Conservation (phyloP, 2,113 vertebrate species). For the Equus quagga region DNA sequence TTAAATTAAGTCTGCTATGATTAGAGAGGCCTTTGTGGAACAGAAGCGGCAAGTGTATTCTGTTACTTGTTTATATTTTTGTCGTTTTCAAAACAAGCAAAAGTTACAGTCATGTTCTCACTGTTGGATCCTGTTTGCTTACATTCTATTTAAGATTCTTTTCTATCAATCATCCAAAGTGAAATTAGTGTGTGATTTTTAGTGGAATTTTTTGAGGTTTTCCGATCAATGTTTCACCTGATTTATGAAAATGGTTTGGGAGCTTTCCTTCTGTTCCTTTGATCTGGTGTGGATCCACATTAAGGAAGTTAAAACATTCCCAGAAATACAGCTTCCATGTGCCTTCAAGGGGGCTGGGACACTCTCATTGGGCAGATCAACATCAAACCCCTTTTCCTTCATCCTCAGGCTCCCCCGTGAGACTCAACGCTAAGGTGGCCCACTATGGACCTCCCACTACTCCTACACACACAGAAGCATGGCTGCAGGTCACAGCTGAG, state of each 20-base stretch:
- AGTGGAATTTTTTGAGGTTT: conserved; percentile 26
- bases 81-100: neutral
- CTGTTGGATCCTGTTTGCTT: neutral
- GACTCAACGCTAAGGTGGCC: neutral
- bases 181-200: conserved; percentile 19
- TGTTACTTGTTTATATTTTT: neutral
- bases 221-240: conserved; percentile 21
- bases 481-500: neutral
- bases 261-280: neutral
- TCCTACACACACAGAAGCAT: accelerated
- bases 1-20: neutral
- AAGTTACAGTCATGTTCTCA: neutral
- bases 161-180: conserved; percentile 22
- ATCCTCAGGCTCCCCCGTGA: neutral
- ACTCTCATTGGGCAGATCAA: neutral
- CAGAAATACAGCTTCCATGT: neutral
- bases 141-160: conserved; percentile 28
- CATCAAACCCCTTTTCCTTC: neutral
- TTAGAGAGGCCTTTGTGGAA: neutral
- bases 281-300: neutral
- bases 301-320: neutral
- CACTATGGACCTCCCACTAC: accelerated
- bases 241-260: conserved; percentile 43
- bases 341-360: neutral
- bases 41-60: neutral